Conservation (phyloP, 2,888 invertebrate genomes). For the Drosophila robusta region DNA sequence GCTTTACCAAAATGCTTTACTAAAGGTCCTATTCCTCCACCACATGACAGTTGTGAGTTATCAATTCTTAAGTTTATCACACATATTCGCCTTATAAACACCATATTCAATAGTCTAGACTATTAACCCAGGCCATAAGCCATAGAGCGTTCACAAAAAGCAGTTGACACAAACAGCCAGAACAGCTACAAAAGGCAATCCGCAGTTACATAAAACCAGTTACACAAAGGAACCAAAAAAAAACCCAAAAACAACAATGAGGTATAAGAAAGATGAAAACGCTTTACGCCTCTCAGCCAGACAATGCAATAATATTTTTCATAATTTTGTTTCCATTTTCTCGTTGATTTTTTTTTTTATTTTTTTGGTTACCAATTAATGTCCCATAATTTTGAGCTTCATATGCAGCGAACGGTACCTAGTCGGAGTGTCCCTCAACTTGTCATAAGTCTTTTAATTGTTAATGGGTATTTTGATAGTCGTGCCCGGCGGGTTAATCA, state of each 20-base stretch:
- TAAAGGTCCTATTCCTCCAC: not conserved
- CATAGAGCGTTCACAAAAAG: constrained; percentile 44
- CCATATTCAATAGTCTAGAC: constrained; percentile 40
- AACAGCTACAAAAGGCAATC: constrained; percentile 30
- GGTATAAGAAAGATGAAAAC: constrained; percentile 48
- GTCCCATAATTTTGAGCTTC: constrained; percentile 79
- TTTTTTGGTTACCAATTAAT: constrained; percentile 76
- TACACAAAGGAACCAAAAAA: constrained; percentile 58
- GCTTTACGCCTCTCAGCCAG: constrained; percentile 61
- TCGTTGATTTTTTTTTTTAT: constrained; percentile 1
- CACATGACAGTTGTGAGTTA: constrained; percentile 19
- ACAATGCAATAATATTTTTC: constrained; percentile 81
- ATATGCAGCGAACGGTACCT: constrained; percentile 37
- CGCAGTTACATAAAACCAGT: constrained; percentile 74
- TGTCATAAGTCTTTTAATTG: constrained; percentile 78
- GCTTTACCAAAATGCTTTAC: too few species aligned
- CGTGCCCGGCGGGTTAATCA: constrained; percentile 47
- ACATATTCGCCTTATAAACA: constrained; percentile 33
- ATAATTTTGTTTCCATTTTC: constrained; percentile 75
- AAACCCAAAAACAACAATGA: constrained; percentile 14
- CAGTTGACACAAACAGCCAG: constrained; percentile 36
- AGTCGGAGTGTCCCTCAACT: constrained; percentile 52
- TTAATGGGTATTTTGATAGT: constrained; percentile 74
- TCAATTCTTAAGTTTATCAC: constrained; percentile 46
- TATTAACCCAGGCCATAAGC: constrained; percentile 28